Evolutionary conservation across 2,113 vertebrate genomes (phyloP).

Genomic region (Phyllostomus discolor): DNA sequence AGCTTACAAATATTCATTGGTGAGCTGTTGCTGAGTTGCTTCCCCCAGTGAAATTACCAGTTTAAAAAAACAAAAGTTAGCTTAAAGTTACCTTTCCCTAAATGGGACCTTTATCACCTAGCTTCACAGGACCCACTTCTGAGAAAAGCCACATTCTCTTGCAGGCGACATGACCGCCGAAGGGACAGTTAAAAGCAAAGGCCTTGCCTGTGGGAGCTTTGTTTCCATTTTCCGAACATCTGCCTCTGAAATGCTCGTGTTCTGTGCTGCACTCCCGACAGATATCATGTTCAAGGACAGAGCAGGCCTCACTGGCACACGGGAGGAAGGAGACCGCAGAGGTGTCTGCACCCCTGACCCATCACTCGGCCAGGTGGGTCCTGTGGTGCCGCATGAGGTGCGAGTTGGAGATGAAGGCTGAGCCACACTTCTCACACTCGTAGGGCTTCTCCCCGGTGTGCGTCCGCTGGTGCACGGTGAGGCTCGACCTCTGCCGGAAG

Average conservation of each 20-base stretch:
- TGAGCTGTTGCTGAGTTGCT: not conserved
- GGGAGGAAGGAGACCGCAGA: not conserved
- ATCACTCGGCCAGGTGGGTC: conserved; percentile 65
- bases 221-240: conserved; percentile 21
- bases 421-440: conserved; percentile 65
- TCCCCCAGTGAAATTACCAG: not conserved
- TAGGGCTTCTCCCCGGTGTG: conserved; percentile 77
- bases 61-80: not conserved
- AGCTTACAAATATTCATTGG: not conserved
- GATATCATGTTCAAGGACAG: not conserved
- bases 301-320: not conserved
- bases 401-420: conserved; percentile 73
- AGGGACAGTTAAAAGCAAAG: not conserved
- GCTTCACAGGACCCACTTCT: not conserved
- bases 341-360: not conserved
- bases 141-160: not conserved
- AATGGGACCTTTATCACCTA: not conserved
- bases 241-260: not conserved
- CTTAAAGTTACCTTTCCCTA: not conserved
- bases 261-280: not conserved
- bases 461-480: conserved; percentile 73
- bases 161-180: not conserved
- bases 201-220: not conserved
- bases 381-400: conserved; percentile 74
- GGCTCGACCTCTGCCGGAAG: conserved; percentile 72